Evolutionary conservation across 92 coral and sea anemone species (phyloP).

Genomic region (Siderastrea siderea): DNA sequence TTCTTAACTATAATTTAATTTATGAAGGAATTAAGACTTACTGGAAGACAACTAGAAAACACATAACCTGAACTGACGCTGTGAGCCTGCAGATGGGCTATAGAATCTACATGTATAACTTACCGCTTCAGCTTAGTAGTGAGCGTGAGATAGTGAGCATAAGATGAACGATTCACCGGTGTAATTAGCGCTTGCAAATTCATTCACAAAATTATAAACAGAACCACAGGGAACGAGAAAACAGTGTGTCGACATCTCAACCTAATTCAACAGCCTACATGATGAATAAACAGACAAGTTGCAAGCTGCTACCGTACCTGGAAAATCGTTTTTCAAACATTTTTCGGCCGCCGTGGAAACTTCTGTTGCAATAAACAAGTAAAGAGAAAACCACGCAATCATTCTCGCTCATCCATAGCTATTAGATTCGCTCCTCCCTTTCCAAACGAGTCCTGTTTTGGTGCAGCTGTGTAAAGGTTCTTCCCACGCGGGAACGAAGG

Average conservation of each 20-base stretch:
- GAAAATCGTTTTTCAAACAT: constrained; percentile 16
- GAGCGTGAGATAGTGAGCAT: not conserved
- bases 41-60: too few relatives aligned
- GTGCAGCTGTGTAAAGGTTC: constrained; percentile 13
- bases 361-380: not conserved
- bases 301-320: not conserved
- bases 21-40: too few relatives aligned
- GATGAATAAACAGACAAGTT: not conserved
- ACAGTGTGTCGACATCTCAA: not conserved
- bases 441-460: not conserved
- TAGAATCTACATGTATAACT: too few relatives aligned
- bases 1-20: too few relatives aligned
- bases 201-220: not conserved
- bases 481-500: constrained; percentile 4
- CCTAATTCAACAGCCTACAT: not conserved
- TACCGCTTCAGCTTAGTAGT: too few relatives aligned
- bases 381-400: constrained; percentile 25
- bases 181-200: not conserved
- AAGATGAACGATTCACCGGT: not conserved
- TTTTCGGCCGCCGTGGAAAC: constrained; percentile 26
- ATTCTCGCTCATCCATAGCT: constrained; percentile 18
- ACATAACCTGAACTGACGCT: too few relatives aligned
- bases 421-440: not conserved
- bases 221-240: not conserved
- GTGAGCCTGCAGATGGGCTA: too few relatives aligned